Evolutionary conservation across 2,888 invertebrate species (phyloP).

Genomic region (Dasypogon diadema): DNA sequence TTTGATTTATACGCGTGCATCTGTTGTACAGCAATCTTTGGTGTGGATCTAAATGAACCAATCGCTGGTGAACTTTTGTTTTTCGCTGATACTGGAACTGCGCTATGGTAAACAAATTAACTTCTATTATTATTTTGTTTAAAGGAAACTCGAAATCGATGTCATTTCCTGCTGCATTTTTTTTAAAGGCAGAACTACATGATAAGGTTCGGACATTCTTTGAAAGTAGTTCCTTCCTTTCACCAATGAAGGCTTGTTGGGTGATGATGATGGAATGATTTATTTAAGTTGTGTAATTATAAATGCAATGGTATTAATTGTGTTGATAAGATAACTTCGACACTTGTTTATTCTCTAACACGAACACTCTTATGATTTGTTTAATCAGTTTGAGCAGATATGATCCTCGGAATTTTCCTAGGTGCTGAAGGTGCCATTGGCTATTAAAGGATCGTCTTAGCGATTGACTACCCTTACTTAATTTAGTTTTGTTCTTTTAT

Average conservation of each 20-base stretch:
- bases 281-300: slow-evolving; percentile 4
- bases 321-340: too few relatives aligned
- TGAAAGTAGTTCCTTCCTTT: neutral
- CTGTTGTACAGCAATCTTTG: slow-evolving; percentile 6
- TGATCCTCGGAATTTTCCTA: too few relatives aligned
- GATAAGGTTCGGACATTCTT: neutral
- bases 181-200: too few relatives aligned
- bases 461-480: too few relatives aligned
- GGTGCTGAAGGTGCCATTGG: too few relatives aligned
- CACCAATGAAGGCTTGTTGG: slow-evolving; percentile 28
- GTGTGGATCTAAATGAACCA: slow-evolving; percentile 1
- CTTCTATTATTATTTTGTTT: slow-evolving; percentile 13
- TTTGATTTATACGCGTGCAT: neutral
- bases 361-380: too few relatives aligned
- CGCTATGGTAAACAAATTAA: slow-evolving; percentile 10
- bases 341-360: too few relatives aligned
- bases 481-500: too few relatives aligned
- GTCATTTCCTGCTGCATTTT: slow-evolving; percentile 28
- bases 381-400: too few relatives aligned
- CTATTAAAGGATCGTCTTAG: too few relatives aligned
- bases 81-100: neutral
- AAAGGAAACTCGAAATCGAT: neutral
- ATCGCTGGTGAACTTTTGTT: neutral
- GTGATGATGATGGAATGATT: slow-evolving; percentile 31
- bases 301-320: neutral